These are phyloP conservation scores for Sebastes miniatus DNA, from an alignment of 2,797 vertebrate species.

Conservation along the genomic window DNA sequence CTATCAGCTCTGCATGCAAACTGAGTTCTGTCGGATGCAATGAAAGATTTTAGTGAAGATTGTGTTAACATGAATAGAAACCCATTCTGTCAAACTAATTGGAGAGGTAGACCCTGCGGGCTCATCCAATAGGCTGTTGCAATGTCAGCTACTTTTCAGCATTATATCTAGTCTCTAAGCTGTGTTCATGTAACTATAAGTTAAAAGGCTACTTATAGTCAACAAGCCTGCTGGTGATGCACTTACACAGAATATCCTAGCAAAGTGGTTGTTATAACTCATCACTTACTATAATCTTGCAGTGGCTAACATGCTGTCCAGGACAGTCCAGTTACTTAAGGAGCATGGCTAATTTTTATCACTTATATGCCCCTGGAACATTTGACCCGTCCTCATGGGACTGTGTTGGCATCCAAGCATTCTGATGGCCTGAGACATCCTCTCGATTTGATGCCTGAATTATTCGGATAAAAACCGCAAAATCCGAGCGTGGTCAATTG, in stretches of 20 bases:
- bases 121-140: not conserved
- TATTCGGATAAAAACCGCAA: not conserved
- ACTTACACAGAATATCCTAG: not conserved
- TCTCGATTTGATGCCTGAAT: conserved; percentile 16
- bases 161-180: not conserved
- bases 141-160: not conserved
- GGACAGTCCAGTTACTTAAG: not conserved
- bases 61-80: not conserved
- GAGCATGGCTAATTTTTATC: not conserved
- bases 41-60: not conserved
- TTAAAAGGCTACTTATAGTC: not conserved
- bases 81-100: not conserved
- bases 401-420: not conserved
- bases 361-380: not conserved
- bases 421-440: conserved; percentile 1
- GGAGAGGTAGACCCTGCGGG: not conserved
- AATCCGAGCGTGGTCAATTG: not conserved
- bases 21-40: not conserved
- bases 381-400: conserved; percentile 17
- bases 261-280: not conserved
- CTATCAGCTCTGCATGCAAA: not conserved
- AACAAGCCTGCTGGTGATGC: not conserved
- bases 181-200: not conserved
- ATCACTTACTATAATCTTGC: not conserved
- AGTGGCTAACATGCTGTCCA: not conserved